Evolutionary conservation across 2,113 vertebrate genomes (phyloP).

Genomic region (Planiliza haematocheilus): DNA sequence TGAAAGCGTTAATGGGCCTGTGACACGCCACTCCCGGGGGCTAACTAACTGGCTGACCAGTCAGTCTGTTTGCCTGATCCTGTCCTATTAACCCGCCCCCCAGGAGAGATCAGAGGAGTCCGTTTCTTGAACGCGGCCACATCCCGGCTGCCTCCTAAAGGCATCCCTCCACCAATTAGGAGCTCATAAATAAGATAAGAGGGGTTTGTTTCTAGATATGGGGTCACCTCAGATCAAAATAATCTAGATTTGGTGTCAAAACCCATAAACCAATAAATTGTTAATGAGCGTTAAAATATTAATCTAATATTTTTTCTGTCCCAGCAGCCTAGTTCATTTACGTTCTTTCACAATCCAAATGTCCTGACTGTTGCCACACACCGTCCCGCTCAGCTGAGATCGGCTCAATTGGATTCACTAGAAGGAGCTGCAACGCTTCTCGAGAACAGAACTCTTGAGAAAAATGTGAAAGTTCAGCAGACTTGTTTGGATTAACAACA

Average conservation of each 20-base stretch:
- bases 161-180: slow-evolving; percentile 60
- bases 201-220: background rate
- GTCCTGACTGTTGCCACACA: slow-evolving; percentile 2
- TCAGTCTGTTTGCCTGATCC: slow-evolving; percentile 38
- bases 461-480: slow-evolving; percentile 20
- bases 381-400: slow-evolving; percentile 14
- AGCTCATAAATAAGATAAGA: slow-evolving; percentile 51
- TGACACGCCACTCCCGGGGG: slow-evolving; percentile 35
- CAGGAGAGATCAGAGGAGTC: slow-evolving; percentile 75
- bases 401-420: slow-evolving; percentile 1
- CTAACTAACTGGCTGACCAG: slow-evolving; percentile 34
- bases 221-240: background rate
- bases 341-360: slow-evolving; percentile 38
- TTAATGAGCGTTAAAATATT: slow-evolving; percentile 11
- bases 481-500: slow-evolving; percentile 26
- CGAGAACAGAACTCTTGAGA: slow-evolving; percentile 9
- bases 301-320: slow-evolving; percentile 6
- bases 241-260: background rate
- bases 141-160: slow-evolving; percentile 43
- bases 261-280: background rate
- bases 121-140: slow-evolving; percentile 48
- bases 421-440: slow-evolving; percentile 3
- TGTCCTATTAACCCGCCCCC: slow-evolving; percentile 62
- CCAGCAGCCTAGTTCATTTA: background rate
- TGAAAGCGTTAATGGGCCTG: slow-evolving; percentile 53